These are phyloP conservation scores for Sebastes umbrosus DNA, from an alignment of 2,797 vertebrate genomes.

Conservation along the genomic window DNA sequence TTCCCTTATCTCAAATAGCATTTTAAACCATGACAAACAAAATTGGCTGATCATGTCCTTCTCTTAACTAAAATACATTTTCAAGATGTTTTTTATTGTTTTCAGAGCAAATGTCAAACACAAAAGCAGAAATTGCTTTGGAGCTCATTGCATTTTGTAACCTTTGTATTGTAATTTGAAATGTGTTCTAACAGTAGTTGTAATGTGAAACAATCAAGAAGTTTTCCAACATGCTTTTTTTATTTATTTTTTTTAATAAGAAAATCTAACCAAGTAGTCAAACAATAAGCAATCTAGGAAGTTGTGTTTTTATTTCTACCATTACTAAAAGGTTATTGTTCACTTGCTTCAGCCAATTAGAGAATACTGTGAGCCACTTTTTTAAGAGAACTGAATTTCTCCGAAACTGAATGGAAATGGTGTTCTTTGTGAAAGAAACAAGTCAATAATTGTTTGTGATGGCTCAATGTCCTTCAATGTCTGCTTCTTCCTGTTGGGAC, in stretches of 20 bases:
- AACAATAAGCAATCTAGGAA: background rate
- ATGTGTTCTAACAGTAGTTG: background rate
- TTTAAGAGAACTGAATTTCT: no score
- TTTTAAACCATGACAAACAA: constrained; percentile 11
- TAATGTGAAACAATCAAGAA: background rate
- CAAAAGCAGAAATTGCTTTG: background rate
- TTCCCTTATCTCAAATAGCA: constrained; percentile 1
- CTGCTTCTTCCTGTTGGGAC: background rate
- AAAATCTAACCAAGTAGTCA: background rate
- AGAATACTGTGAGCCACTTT: no score
- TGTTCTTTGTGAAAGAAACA: background rate
- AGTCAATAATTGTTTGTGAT: background rate
- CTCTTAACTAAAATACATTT: background rate
- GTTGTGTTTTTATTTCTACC: background rate
- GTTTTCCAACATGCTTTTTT: background rate
- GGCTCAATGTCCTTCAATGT: no score
- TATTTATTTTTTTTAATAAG: background rate
- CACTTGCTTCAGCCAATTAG: background rate
- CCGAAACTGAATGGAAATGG: no score
- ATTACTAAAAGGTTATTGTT: background rate
- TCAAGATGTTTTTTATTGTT: background rate
- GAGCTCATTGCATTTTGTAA: background rate
- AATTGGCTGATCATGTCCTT: background rate
- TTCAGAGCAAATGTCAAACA: constrained; percentile 6
- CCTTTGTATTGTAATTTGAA: constrained; percentile 21